These are phyloP conservation scores for Steinernema feltiae DNA, from an alignment of 1,140 invertebrate genomes.

Conservation along the genomic window DNA sequence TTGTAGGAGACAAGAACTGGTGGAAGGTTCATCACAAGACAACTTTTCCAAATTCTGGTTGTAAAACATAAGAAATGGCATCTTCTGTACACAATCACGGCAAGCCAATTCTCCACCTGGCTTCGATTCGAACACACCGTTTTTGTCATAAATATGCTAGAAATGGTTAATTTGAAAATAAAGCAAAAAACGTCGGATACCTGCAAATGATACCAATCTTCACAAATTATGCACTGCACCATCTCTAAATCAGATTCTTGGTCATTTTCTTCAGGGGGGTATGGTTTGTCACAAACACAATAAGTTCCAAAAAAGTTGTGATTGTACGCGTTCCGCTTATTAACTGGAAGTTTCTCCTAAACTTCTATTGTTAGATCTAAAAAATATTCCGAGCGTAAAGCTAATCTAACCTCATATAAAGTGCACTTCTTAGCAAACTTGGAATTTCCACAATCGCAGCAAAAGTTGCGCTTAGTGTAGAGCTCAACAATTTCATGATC, in stretches of 20 bases:
- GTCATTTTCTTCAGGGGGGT: constrained; percentile 72
- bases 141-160: constrained; percentile 24
- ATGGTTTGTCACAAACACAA: constrained; percentile 84
- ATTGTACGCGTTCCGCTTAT: constrained; percentile 77
- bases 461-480: constrained; percentile 89
- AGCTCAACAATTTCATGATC: constrained; percentile 89
- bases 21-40: not conserved
- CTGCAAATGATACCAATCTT: constrained; percentile 84
- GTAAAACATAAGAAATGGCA: constrained; percentile 40
- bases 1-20: not conserved
- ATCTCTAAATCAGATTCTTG: constrained; percentile 73
- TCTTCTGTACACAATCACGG: constrained; percentile 29
- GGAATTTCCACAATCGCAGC: constrained; percentile 91
- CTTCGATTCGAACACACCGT: constrained; percentile 17
- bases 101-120: constrained; percentile 35
- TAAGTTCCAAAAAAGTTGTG: constrained; percentile 90
- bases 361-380: not conserved
- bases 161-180: constrained; percentile 2
- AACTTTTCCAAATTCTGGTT: not conserved
- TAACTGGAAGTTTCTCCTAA: constrained; percentile 65
- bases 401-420: constrained; percentile 65
- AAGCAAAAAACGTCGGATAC: constrained; percentile 23
- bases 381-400: not conserved
- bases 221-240: constrained; percentile 92
- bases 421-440: constrained; percentile 74